Conservation (phyloP, 2,797 vertebrate species). For the Morus bassanus region DNA sequence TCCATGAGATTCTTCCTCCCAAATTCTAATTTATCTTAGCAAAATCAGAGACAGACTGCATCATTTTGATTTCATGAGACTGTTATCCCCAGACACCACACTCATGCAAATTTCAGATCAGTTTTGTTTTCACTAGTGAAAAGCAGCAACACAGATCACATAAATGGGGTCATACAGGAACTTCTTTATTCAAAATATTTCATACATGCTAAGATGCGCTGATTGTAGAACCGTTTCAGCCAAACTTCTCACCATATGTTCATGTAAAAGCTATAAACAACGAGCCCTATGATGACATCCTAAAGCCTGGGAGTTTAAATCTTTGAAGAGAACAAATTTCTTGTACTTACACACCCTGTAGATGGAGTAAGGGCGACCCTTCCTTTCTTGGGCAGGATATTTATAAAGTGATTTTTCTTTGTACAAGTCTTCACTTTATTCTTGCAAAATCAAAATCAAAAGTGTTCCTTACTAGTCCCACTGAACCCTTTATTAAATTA, state of each 20-base stretch:
- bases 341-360: constrained; percentile 33
- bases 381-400: background rate
- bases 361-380: background rate
- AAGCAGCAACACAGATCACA: background rate
- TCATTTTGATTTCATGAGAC: constrained; percentile 47
- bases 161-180: constrained; percentile 2
- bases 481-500: constrained; percentile 24
- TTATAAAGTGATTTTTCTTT: constrained; percentile 24
- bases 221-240: background rate
- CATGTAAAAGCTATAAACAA: background rate
- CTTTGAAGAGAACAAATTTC: constrained; percentile 36
- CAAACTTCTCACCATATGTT: constrained; percentile 24
- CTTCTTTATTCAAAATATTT: constrained; percentile 20
- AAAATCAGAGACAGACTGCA: constrained; percentile 21
- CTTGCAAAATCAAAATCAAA: constrained; percentile 36
- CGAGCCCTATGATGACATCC: background rate
- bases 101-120: constrained; percentile 56
- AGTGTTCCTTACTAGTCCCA: constrained; percentile 47
- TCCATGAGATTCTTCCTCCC: constrained; percentile 12
- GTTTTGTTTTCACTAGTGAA: constrained; percentile 50
- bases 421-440: constrained; percentile 22
- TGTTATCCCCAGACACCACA: background rate
- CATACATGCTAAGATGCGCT: background rate
- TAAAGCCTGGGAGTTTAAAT: constrained; percentile 13
- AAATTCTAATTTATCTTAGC: background rate